Conservation (phyloP, 2,797 vertebrate genomes). For the Takifugu rubripes region DNA sequence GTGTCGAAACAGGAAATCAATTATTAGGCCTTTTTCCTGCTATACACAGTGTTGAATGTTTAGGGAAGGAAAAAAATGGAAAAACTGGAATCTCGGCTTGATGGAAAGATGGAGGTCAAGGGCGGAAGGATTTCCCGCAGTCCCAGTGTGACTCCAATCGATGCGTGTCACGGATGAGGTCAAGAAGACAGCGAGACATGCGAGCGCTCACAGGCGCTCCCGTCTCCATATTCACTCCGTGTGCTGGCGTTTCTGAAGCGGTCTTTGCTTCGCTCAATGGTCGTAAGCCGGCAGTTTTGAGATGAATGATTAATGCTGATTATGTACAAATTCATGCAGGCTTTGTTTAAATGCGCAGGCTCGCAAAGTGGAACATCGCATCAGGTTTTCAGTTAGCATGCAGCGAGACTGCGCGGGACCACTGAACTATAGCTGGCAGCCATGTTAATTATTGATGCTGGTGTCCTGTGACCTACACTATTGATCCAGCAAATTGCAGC, state of each 20-base stretch:
- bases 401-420: constrained; percentile 18
- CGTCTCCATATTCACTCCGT: too few relatives aligned
- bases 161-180: constrained; percentile 16
- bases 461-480: constrained; percentile 60
- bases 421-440: constrained; percentile 22
- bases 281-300: not conserved
- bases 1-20: constrained; percentile 69
- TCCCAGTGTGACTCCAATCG: constrained; percentile 18
- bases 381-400: constrained; percentile 21
- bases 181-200: not conserved
- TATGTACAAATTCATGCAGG: too few relatives aligned
- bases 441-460: constrained; percentile 65
- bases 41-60: constrained; percentile 23
- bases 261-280: not conserved
- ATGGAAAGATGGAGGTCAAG: constrained; percentile 7
- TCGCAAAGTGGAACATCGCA: constrained; percentile 6
- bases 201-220: not conserved
- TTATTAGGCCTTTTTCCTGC: constrained; percentile 44
- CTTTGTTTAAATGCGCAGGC: too few relatives aligned
- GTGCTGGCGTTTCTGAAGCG: not conserved
- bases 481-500: constrained; percentile 64
- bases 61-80: not conserved
- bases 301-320: not conserved
- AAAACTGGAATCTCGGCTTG: not conserved
- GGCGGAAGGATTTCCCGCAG: constrained; percentile 20